Base-by-base conservation (phyloP, 2,113 vertebrate species). In the Microtus montanus region DNA sequence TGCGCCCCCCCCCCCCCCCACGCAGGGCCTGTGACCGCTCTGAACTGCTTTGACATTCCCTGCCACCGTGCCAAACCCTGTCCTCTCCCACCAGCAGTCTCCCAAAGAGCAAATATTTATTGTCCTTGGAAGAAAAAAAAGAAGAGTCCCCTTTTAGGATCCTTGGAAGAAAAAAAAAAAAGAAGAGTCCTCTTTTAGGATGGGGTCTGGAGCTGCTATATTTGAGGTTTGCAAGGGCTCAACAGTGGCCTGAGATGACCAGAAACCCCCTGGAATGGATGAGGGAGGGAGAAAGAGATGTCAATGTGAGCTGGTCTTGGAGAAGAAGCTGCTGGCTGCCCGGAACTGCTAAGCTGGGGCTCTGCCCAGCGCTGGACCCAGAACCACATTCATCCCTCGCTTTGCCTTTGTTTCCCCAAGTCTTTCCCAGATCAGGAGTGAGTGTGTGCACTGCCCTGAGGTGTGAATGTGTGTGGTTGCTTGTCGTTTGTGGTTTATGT, bases 31-130 rank as follows among this genome's bases (percentile, higher is more conserved):
- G 96, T 7, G 90, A 96, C 95, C 85, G 95, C 93, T 33, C 84
- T 64, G 80, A 87, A 35, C 94, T 88, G 82, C 94, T 74, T 47
- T 97, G 96, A 92, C 97, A 87, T 96, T 97, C 96, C 85, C 94
- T 64, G 7, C 96, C 88, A 0, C 85, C 58, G 54, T 54, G 97
- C 97, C 97, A 97, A 97, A 96, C 96, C 97, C 95, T 92, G 96
- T 92, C 52, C 97, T 82, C 96, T 92, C 94, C 93, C 94, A 94
- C 90, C 95, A 96, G 96, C 92, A 88, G 91, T 63, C 95, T 97
- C 97, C 95, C 97, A 92, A 96, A 98, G 92, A 97, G 97, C 96
- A 98, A 98, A 98, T 98, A 97, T 98, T 98, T 98, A 98, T 98
- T 98, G 97, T 98, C 97, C 97, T 98, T 97, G 97, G 97, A 96